Conservation (phyloP, 1,140 invertebrate species). For the Drosophila lacteicornis region DNA sequence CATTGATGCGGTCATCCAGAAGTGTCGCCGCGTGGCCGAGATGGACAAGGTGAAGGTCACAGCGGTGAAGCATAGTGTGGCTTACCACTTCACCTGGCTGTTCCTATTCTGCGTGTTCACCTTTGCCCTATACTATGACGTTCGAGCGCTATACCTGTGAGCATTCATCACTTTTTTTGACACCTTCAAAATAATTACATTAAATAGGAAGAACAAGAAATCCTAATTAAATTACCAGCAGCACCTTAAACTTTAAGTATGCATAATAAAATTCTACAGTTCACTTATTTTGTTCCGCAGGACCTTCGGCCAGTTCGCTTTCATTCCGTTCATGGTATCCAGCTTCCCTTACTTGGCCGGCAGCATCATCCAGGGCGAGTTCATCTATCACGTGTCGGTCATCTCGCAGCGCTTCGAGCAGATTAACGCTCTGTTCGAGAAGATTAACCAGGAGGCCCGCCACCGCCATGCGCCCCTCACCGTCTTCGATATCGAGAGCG, state of each 20-base stretch:
- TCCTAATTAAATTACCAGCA: background rate
- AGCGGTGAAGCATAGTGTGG: conserved; percentile 56
- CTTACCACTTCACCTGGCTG: conserved; percentile 73
- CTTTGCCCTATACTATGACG: conserved; percentile 65
- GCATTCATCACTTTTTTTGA: conserved; percentile 6
- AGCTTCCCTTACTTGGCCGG: conserved; percentile 79
- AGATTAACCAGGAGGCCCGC: conserved; percentile 79
- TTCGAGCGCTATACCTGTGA: conserved; percentile 59
- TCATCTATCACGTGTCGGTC: conserved; percentile 79
- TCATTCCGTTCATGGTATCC: conserved; percentile 72
- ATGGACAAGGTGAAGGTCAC: conserved; percentile 53
- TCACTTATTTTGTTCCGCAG: conserved; percentile 24
- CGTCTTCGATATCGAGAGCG: conserved; percentile 77
- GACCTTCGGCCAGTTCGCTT: conserved; percentile 60
- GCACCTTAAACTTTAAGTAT: background rate
- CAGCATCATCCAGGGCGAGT: conserved; percentile 77
- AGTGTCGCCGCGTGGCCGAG: conserved; percentile 63
- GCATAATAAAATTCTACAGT: background rate
- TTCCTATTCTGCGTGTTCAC: conserved; percentile 63
- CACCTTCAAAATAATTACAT: background rate
- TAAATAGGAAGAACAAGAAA: background rate
- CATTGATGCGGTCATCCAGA: conserved; percentile 63
- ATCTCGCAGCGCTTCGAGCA: conserved; percentile 76
- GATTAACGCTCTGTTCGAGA: conserved; percentile 76
- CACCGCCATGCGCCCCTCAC: conserved; percentile 67